A percentile compares a stretch with the other conserved stretches of the same genome.
Evolutionary conservation across 2,888 invertebrate species (phyloP).

Genomic region (Trissoscelio sp.): DNA sequence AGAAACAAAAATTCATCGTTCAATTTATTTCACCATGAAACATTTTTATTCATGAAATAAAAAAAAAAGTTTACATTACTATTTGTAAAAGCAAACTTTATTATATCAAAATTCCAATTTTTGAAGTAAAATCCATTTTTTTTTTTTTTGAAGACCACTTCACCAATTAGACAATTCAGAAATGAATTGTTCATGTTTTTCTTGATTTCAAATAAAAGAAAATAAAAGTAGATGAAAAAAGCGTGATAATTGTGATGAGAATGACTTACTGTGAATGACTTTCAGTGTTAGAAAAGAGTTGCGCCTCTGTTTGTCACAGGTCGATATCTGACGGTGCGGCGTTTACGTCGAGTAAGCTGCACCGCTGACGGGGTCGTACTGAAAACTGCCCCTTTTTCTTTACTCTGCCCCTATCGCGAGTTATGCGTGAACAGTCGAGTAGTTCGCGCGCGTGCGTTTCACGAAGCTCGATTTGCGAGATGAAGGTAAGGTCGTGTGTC

Average conservation of each 20-base stretch:
- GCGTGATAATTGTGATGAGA: too few species aligned
- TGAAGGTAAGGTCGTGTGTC: slow-evolving; percentile 83
- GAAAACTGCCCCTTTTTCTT: slow-evolving; percentile 69
- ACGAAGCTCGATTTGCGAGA: slow-evolving; percentile 74
- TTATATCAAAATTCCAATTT: too few species aligned
- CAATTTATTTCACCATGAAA: too few species aligned
- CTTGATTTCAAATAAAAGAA: too few species aligned
- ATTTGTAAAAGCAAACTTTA: too few species aligned
- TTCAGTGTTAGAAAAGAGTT: slow-evolving; percentile 19
- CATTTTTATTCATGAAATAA: too few species aligned
- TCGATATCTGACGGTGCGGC: slow-evolving; percentile 64
- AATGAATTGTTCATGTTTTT: too few species aligned
- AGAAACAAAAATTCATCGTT: background rate
- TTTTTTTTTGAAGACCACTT: too few species aligned
- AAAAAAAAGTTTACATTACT: too few species aligned
- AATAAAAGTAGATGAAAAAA: background rate
- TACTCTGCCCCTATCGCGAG: slow-evolving; percentile 63
- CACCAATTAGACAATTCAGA: too few species aligned
- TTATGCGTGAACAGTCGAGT: slow-evolving; percentile 69
- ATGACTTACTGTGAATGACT: slow-evolving; percentile 58
- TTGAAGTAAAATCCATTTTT: too few species aligned
- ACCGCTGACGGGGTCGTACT: slow-evolving; percentile 69
- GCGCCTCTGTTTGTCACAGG: slow-evolving; percentile 53
- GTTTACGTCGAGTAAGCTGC: slow-evolving; percentile 64
- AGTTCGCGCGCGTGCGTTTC: slow-evolving; percentile 79